These are phyloP conservation scores for Heliconius eleuchia DNA, from an alignment of 1,140 invertebrate genomes.

Conservation along the genomic window DNA sequence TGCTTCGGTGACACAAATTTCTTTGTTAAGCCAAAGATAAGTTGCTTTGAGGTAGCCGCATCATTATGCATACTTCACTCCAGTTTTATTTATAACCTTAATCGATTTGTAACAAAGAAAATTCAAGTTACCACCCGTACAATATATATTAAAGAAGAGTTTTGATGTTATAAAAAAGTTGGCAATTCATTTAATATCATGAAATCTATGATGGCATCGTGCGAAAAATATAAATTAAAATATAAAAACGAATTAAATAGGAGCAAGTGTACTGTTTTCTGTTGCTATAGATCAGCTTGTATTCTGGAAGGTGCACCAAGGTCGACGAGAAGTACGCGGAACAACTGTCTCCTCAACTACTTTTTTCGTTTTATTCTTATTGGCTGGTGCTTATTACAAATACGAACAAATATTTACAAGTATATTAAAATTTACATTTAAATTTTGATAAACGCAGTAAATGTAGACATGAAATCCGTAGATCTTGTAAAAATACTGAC, in stretches of 20 bases:
- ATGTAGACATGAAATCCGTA: background rate
- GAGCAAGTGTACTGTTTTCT: background rate
- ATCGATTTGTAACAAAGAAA: constrained; percentile 38
- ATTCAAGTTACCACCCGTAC: background rate
- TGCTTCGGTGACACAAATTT: constrained; percentile 9
- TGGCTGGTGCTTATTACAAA: constrained; percentile 18
- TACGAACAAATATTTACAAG: background rate
- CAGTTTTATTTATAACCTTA: constrained; percentile 32
- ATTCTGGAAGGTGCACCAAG: constrained; percentile 45
- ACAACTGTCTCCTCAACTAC: constrained; percentile 49
- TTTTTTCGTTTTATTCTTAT: constrained; percentile 47
- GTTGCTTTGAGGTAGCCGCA: constrained; percentile 13
- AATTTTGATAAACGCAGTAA: background rate
- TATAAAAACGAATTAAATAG: background rate
- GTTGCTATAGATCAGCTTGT: constrained; percentile 23
- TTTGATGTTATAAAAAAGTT: background rate
- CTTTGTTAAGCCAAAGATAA: constrained; percentile 30
- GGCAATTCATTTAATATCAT: background rate
- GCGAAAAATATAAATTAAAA: background rate
- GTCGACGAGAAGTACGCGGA: constrained; percentile 47
- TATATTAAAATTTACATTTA: background rate
- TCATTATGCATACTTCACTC: constrained; percentile 40
- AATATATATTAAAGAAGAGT: background rate
- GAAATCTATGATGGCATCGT: background rate
- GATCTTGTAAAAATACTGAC: too few relatives aligned